Conservation (phyloP, 23 tunicate species). For the Halocynthia aurantium region DNA sequence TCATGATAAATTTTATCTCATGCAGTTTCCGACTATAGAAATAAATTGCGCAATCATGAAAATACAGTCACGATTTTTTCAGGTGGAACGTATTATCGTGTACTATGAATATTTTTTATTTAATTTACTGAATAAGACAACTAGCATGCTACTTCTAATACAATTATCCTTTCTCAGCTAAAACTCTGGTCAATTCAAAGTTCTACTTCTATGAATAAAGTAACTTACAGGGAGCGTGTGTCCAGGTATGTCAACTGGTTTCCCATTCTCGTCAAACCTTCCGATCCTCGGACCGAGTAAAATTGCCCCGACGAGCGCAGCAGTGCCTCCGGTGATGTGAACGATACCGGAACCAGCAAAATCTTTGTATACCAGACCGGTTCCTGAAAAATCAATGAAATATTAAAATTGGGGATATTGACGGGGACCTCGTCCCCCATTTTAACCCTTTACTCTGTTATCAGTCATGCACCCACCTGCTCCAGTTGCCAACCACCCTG, state of each 20-base stretch:
- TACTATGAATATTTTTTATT: too few species aligned
- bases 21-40: too few species aligned
- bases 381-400: background rate
- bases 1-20: too few species aligned
- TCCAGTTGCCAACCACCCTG: constrained; percentile 39
- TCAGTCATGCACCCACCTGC: background rate
- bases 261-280: constrained; percentile 57
- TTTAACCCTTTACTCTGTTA: background rate
- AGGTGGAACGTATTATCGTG: too few species aligned
- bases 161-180: too few species aligned
- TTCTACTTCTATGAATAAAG: too few species aligned
- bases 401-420: background rate
- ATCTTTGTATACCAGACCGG: constrained; percentile 19
- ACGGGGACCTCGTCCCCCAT: background rate
- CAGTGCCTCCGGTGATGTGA: constrained; percentile 71
- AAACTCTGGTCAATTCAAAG: too few species aligned
- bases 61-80: too few species aligned
- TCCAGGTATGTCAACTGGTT: constrained; percentile 52
- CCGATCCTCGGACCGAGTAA: constrained; percentile 75
- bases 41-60: too few species aligned
- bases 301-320: constrained; percentile 61
- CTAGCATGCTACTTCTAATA: too few species aligned
- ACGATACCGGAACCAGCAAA: constrained; percentile 43
- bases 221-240: constrained; percentile 37
- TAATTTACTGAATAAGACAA: too few species aligned